Evolutionary conservation across 2,888 invertebrate genomes (phyloP).

Genomic region (Ennomos erosarius): DNA sequence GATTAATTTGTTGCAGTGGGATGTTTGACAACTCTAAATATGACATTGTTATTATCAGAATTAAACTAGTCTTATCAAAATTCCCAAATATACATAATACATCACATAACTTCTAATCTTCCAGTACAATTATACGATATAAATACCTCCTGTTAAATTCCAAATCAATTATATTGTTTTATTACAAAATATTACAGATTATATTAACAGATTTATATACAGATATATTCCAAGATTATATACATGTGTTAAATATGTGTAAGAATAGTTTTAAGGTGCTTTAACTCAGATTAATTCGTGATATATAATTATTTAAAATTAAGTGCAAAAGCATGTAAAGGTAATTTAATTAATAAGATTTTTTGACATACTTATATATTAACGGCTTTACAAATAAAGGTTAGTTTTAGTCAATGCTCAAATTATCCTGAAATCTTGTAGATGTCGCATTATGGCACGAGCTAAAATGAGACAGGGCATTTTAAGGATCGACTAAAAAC

Average conservation of each 20-base stretch:
- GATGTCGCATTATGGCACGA: no score
- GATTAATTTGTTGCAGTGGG: slow-evolving; percentile 66
- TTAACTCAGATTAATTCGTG: slow-evolving; percentile 79
- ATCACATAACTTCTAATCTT: slow-evolving; percentile 65
- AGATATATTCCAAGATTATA: slow-evolving; percentile 62
- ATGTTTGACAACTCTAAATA: slow-evolving; percentile 45
- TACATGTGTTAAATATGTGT: slow-evolving; percentile 63
- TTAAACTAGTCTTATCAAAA: slow-evolving; percentile 32
- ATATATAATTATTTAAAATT: slow-evolving; percentile 59
- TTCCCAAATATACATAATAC: slow-evolving; percentile 47
- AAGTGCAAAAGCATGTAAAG: slow-evolving; percentile 47
- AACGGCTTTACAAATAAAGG: no score
- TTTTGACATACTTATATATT: slow-evolving; percentile 44
- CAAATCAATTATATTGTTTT: slow-evolving; percentile 72
- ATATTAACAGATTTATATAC: slow-evolving; percentile 68
- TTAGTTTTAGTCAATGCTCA: no score
- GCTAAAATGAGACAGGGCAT: no score
- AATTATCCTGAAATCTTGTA: no score
- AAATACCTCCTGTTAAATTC: slow-evolving; percentile 80
- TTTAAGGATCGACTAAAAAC: no score
- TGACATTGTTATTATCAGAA: slow-evolving; percentile 15
- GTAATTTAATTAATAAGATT: slow-evolving; percentile 24
- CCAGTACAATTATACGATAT: slow-evolving; percentile 67
- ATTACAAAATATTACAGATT: slow-evolving; percentile 56
- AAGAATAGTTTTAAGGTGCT: slow-evolving; percentile 74